Conservation (phyloP, 2,113 vertebrate species). For the Petaurus breviceps region DNA sequence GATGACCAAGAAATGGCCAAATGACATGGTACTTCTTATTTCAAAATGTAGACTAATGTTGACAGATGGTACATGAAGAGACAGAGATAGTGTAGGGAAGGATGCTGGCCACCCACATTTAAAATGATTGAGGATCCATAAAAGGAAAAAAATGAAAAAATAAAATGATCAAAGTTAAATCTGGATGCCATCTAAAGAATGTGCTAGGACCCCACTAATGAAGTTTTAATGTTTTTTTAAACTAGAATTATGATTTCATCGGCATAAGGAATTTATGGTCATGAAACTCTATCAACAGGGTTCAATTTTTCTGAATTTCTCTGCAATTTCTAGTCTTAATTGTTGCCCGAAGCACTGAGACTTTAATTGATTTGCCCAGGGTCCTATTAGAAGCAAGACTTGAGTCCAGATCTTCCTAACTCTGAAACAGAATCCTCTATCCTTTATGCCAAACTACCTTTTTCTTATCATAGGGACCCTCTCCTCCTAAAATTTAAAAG, state of each 20-base stretch:
- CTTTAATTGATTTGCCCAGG: neutral
- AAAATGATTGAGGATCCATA: neutral
- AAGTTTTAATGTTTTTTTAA: neutral
- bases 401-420: neutral
- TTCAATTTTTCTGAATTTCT: neutral
- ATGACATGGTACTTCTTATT: neutral
- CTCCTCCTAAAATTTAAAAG: slow-evolving; percentile 25
- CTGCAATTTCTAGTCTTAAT: slow-evolving; percentile 15
- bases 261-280: neutral
- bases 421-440: neutral
- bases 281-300: neutral
- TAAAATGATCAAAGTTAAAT: neutral
- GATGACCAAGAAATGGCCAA: neutral
- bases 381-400: neutral
- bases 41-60: neutral
- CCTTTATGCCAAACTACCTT: neutral
- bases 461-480: neutral
- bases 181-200: neutral
- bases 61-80: neutral
- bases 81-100: neutral
- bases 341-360: neutral
- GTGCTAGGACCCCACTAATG: neutral
- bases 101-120: neutral
- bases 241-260: neutral
- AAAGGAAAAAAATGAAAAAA: too few relatives aligned